phyloP scores from a whole-genome alignment of 2,797 vertebrate genomes.

The Diplodus puntazzo region DNA sequence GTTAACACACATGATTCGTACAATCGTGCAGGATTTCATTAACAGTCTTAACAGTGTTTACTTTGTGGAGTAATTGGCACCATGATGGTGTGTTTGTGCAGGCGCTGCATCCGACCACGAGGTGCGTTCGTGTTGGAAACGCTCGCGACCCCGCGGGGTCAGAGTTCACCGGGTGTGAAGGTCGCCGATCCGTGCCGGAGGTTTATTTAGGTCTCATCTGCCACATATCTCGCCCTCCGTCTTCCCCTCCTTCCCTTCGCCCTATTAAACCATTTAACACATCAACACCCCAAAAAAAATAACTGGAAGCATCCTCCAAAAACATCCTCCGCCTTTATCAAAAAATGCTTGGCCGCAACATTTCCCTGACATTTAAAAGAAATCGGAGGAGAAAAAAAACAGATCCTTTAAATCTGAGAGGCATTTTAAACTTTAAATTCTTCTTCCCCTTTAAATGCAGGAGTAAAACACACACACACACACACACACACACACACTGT shows the following conservation, averaged over 20 bases:
- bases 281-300: not conserved
- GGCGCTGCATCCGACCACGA: not conserved
- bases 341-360: not conserved
- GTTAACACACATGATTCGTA: constrained; percentile 36
- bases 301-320: not conserved
- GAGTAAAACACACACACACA: constrained; percentile 29
- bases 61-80: not conserved
- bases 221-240: not conserved
- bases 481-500: not conserved
- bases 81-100: not conserved
- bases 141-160: constrained; percentile 12
- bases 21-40: constrained; percentile 29
- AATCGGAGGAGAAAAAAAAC: not conserved
- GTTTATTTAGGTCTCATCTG: constrained; percentile 23
- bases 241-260: constrained; percentile 6
- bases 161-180: constrained; percentile 20
- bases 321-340: not conserved
- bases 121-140: not conserved
- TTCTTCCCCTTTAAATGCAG: constrained; percentile 57
- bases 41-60: constrained; percentile 11
- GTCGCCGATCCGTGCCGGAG: constrained; percentile 19
- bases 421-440: constrained; percentile 27
- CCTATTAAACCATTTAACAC: constrained; percentile 36
- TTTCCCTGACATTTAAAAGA: constrained; percentile 28
- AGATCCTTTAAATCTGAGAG: constrained; percentile 4